Base-by-base conservation (phyloP, 2,888 invertebrate genomes). In the Stegana nigrithorax region DNA sequence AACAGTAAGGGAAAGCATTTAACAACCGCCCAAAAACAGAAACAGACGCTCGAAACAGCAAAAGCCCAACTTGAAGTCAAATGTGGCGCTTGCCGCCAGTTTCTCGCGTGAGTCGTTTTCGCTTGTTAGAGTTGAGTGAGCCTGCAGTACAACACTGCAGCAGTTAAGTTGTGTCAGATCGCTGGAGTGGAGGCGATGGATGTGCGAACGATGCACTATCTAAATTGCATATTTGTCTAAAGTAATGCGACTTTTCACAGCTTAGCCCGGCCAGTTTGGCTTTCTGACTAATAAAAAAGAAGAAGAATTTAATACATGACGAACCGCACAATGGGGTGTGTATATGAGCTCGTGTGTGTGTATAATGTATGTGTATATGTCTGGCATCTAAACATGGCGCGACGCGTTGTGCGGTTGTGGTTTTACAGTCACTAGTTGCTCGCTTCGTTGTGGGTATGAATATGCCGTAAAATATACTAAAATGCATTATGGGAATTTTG, bases 211-310 rank as follows among this genome's bases (percentile, higher is more conserved):
- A 47, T 19, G 32, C 42, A 62, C 62, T 70, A 67, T 74, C 73
- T 64, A 69, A 71, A 74, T 74, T 71, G 80, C 81, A 80, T 77
- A 78, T 79, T 78, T 78, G 80, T 78, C 78, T 73, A 73, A 74
- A 72, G 72, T 79, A 81, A 81, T 78, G 78, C 77, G 78, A 79
- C 80, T 80, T 77, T 80, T 77, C 80, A 76, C 76, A 76, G 79
- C 67, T 76, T 70, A 67, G 61, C 26, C 14, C 47, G 53, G 53
- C 53, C 21, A 55, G 53, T 55, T 55, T 55, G 36, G 53, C 36
- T 39, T 39, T n/a, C 39, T 39, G 39, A 39, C 39, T 39, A 39
- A 39, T n/a, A n/a, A n/a, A n/a, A n/a, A n/a, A n/a, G n/a, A n/a
- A 14, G 7, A 39, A 4, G 39, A 10, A 2, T 39, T n/a, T 39